Evolutionary conservation across 2,888 invertebrate genomes (phyloP), one percentile per base, ranked within the genome.

Genomic region (Cheilosia grossa): DNA sequence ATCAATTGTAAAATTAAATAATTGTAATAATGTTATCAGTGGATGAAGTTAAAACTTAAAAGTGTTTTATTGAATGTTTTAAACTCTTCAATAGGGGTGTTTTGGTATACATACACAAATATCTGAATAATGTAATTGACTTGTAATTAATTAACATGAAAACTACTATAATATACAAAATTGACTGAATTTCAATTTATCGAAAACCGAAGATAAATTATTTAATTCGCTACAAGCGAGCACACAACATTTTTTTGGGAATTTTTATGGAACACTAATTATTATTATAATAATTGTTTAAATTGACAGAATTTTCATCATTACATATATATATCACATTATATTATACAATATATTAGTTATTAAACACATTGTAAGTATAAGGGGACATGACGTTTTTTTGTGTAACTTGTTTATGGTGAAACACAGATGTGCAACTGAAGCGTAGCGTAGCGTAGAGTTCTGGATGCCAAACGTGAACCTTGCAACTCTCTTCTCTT

Each of bases 121-220:
- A 53, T 33, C 30, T 59, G n/a, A n/a, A n/a, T n/a, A n/a, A n/a
- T n/a, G 2, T 30, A 69, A 78, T 63, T 63, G 61, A 27, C 63
- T 78, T 78, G 69, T 69, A 63, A 78, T 78, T 54, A 69, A 49
- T 9, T 37, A 37, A 67, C 54, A 77, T 47, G 53, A 61, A 42
- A 53, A 53, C 59, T 19, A 24, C 53, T 47, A 73, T 17, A 63
- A 67, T 7, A 59, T 49, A 81, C 66, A 75, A 75, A 77, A 77
- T 77, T 72, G 85, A 85, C 85, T 85, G 85, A 85, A 85, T 67
- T 80, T 64, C 51, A 80, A 79, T 73, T 74, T 74, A 82, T 73
- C 73, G 33, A 67, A 61, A 59, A 58, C 33, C 17, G 44, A 64
- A 47, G 47, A 69, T 37, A 15, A 49, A 42, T 56, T 79, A 74